A percentile compares a stretch with the other conserved stretches of the same genome.
Evolutionary conservation across 2,113 vertebrate species (phyloP).

Genomic region (Sus scrofa): T2T-Sscrofa CM000818.6:74092001-74092500

Average conservation of each 20-base stretch:
- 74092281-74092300: constrained; percentile 52
- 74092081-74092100: constrained; percentile 22
- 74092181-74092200: constrained; percentile 59
- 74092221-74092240: background rate
- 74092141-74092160: constrained; percentile 19
- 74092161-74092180: constrained; percentile 48
- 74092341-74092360: background rate
- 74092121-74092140: constrained; percentile 40
- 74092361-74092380: background rate
- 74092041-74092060: background rate
- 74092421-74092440: background rate
- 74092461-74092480: background rate
- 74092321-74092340: background rate
- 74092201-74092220: constrained; percentile 45
- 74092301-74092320: constrained; percentile 7
- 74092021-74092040: constrained; percentile 26
- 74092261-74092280: constrained; percentile 56
- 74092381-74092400: background rate
- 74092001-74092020: background rate
- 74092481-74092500: constrained; percentile 3
- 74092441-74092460: background rate
- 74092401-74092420: constrained; percentile 8
- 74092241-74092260: constrained; percentile 20
- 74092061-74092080: constrained; percentile 8
- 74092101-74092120: constrained; percentile 11